A percentile compares a stretch with the other conserved stretches of the same genome.
These are phyloP conservation scores for Leptopilina syphax DNA, from an alignment of 2,888 invertebrate species.

Conservation along the genomic window DNA sequence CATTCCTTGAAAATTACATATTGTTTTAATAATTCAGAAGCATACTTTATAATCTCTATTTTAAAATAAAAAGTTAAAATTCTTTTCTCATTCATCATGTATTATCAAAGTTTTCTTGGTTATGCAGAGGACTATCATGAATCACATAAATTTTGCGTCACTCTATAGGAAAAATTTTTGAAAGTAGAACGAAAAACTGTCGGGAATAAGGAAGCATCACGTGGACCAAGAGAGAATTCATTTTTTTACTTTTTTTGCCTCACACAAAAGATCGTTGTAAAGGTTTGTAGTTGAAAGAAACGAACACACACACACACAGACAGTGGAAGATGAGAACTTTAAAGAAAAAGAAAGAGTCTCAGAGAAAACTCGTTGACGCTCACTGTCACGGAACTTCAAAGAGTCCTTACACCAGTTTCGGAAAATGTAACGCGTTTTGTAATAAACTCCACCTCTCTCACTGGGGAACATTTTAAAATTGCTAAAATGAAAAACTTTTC, in stretches of 20 bases:
- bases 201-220: slow-evolving; percentile 23
- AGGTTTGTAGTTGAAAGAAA: slow-evolving; percentile 32
- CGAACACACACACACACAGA: neutral
- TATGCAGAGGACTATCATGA: neutral
- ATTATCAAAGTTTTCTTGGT: slow-evolving; percentile 23
- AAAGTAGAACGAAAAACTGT: slow-evolving; percentile 33
- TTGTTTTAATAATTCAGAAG: neutral
- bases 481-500: neutral
- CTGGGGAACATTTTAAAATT: neutral
- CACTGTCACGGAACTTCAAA: slow-evolving; percentile 37
- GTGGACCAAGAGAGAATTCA: slow-evolving; percentile 9
- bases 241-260: neutral
- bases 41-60: neutral
- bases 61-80: slow-evolving; percentile 9
- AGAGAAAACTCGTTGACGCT: slow-evolving; percentile 34
- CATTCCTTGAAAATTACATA: too few relatives aligned
- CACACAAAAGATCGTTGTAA: slow-evolving; percentile 29
- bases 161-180: slow-evolving; percentile 12
- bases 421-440: slow-evolving; percentile 29
- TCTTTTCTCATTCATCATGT: neutral
- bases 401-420: slow-evolving; percentile 27
- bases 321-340: slow-evolving; percentile 18
- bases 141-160: slow-evolving; percentile 19
- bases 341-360: neutral
- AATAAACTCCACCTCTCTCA: slow-evolving; percentile 19